Evolutionary conservation across 2,797 vertebrate species (phyloP).

Genomic region (Oreonectes daqikongensis): DNA sequence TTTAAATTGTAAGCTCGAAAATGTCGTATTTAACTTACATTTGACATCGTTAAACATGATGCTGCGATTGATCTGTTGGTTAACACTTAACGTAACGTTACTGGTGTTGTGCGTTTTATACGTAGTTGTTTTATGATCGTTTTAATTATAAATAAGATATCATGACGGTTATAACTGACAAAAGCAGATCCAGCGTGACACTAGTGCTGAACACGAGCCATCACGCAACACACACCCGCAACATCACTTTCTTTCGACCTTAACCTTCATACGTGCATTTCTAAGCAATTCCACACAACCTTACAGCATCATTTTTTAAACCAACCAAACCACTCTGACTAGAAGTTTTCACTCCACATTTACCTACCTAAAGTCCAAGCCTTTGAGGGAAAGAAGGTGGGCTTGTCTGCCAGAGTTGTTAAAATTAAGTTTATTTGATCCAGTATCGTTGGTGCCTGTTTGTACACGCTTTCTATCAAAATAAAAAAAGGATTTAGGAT

Average conservation of each 20-base stretch:
- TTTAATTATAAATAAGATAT: background rate
- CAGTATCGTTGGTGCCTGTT: conserved; percentile 44
- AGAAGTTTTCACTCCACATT: conserved; percentile 65
- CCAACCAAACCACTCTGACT: conserved; percentile 46
- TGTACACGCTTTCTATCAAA: conserved; percentile 24
- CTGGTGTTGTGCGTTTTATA: background rate
- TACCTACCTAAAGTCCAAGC: conserved; percentile 83
- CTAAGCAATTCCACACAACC: conserved; percentile 19
- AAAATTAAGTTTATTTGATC: conserved; percentile 53
- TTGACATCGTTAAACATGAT: background rate
- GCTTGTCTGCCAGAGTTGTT: conserved; percentile 69
- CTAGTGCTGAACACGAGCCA: conserved; percentile 46
- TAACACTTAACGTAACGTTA: background rate
- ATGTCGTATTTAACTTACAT: background rate
- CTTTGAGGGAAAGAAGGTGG: conserved; percentile 75
- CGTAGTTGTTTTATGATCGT: background rate
- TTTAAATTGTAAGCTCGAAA: background rate
- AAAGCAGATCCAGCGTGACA: conserved; percentile 40
- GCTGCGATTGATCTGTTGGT: background rate
- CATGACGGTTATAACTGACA: conserved; percentile 1
- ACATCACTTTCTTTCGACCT: conserved; percentile 53
- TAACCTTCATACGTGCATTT: conserved; percentile 57
- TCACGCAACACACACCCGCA: conserved; percentile 44
- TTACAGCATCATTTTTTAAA: conserved; percentile 37
- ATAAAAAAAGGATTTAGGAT: conserved; percentile 22